phyloP scores from a whole-genome alignment of 2,797 vertebrate genomes.

The Tadarida brasiliensis region DNA sequence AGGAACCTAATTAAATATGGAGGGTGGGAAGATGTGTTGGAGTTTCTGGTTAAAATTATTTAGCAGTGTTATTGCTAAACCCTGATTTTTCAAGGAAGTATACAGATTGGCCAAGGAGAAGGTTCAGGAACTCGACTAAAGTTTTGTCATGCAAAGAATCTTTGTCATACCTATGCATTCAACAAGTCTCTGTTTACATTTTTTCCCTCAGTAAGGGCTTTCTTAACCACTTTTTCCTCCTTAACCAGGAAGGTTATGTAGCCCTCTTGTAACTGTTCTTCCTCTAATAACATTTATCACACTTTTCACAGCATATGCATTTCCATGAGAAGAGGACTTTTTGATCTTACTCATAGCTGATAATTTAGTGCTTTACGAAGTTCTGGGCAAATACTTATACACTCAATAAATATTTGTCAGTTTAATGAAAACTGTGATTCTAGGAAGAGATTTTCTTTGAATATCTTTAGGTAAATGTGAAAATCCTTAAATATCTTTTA shows the following conservation, averaged over 20 bases:
- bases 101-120: neutral
- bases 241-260: neutral
- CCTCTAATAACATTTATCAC: neutral
- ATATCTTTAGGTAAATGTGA: neutral
- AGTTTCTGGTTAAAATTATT: neutral
- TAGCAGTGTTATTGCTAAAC: neutral
- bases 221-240: neutral
- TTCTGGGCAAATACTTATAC: neutral
- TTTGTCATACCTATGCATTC: neutral
- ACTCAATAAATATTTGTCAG: neutral
- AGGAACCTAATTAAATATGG: neutral
- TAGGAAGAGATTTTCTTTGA: neutral
- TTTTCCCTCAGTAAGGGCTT: neutral
- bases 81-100: neutral
- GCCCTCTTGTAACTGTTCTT: neutral
- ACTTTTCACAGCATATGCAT: neutral
- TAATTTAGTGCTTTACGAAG: neutral
- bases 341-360: neutral
- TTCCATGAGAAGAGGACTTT: neutral
- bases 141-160: neutral
- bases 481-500: neutral
- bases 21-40: neutral
- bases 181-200: neutral
- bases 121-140: neutral
- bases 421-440: neutral